Conservation (phyloP, 2,797 vertebrate genomes). For the Acrossocheilus wenchowensis region DNA sequence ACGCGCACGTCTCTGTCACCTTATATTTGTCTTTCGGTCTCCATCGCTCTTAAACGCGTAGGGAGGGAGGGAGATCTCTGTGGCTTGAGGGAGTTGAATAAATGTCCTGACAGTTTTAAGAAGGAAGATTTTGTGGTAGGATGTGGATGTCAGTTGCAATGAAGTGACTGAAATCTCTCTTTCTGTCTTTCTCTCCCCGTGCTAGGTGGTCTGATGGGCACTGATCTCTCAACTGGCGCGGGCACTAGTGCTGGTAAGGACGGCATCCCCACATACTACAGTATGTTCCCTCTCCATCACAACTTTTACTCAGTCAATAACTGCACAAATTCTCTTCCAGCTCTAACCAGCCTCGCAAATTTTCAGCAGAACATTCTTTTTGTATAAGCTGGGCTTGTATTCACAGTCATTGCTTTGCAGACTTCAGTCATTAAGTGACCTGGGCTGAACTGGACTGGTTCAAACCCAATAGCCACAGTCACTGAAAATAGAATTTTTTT, state of each 20-base stretch:
- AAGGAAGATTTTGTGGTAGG: slow-evolving; percentile 44
- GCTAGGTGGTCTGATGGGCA: slow-evolving; percentile 98
- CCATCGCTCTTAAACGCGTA: slow-evolving; percentile 9
- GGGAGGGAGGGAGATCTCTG: slow-evolving; percentile 24
- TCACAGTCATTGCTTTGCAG: slow-evolving; percentile 47
- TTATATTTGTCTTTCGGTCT: slow-evolving; percentile 39
- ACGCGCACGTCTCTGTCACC: slow-evolving; percentile 45
- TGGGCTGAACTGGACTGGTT: slow-evolving; percentile 26
- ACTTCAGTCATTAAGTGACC: slow-evolving; percentile 40
- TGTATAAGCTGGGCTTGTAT: slow-evolving; percentile 43
- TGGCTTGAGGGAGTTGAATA: slow-evolving; percentile 48
- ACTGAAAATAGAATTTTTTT: slow-evolving; percentile 12
- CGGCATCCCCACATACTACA: slow-evolving; percentile 71
- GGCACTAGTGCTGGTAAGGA: slow-evolving; percentile 99
- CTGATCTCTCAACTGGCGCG: slow-evolving; percentile 97
- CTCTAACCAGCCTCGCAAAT: slow-evolving; percentile 40
- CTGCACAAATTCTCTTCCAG: slow-evolving; percentile 46
- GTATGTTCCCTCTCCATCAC: slow-evolving; percentile 62
- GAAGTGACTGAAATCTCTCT: slow-evolving; percentile 55
- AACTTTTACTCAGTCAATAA: slow-evolving; percentile 45
- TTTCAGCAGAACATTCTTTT: slow-evolving; percentile 25
- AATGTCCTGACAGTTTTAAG: slow-evolving; percentile 53
- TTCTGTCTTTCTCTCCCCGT: slow-evolving; percentile 71
- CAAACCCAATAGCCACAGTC: slow-evolving; percentile 6
- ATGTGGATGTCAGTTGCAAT: slow-evolving; percentile 48